A percentile compares a stretch with the other conserved stretches of the same genome.
Conservation (phyloP, 2,797 vertebrate genomes). For the Cyclura pinguis region DNA sequence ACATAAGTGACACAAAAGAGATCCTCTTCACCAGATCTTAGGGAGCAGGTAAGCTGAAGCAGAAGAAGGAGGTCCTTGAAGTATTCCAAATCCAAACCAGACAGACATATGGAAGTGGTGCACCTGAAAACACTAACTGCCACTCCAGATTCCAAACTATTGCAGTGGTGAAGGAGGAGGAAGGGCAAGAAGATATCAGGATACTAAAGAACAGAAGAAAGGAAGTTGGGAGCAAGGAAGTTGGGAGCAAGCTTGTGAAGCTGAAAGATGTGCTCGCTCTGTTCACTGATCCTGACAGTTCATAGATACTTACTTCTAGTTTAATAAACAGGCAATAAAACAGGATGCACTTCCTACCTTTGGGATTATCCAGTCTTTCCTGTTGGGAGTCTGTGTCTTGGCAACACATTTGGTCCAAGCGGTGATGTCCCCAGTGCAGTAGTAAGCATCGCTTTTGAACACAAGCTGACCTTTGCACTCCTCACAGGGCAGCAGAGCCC, state of each 20-base stretch:
- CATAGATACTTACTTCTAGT: neutral
- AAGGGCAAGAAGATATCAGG: neutral
- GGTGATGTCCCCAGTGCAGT: conserved; percentile 93
- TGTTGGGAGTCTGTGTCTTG: conserved; percentile 87
- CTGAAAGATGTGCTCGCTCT: neutral
- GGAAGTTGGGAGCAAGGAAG: too few species aligned
- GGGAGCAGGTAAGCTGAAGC: neutral
- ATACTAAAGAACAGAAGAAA: too few species aligned
- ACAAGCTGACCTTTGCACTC: conserved; percentile 93
- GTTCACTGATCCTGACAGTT: neutral
- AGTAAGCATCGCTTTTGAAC: conserved; percentile 92
- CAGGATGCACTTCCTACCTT: conserved; percentile 82
- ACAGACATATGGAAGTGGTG: neutral
- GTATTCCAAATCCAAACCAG: neutral
- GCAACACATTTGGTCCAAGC: conserved; percentile 98
- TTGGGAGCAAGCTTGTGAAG: neutral
- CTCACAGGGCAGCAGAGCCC: conserved; percentile 89
- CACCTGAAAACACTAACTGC: neutral
- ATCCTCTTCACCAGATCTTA: neutral
- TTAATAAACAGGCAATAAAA: neutral
- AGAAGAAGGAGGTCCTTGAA: neutral
- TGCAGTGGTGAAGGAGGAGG: neutral
- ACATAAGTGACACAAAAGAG: neutral
- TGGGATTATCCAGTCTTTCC: conserved; percentile 92
- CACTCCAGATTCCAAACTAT: neutral